These are phyloP conservation scores for Scaeva pyrastri DNA, from an alignment of 2,888 invertebrate species.

Conservation along the genomic window DNA sequence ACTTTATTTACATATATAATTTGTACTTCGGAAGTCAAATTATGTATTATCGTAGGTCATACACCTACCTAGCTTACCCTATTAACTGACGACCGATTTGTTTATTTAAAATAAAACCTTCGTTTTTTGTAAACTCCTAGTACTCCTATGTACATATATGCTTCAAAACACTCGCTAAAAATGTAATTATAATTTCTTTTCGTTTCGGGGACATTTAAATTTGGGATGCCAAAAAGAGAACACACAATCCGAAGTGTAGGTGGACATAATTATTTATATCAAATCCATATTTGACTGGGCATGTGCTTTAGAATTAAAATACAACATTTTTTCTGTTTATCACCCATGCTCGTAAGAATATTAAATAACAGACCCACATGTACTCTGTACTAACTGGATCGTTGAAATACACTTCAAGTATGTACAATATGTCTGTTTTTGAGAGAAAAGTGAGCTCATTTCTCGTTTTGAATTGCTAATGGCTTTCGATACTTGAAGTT, in stretches of 20 bases:
- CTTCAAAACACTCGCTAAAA: slow-evolving; percentile 10
- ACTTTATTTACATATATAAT: too few species aligned
- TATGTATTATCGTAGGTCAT: too few species aligned
- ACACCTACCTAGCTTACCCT: too few species aligned
- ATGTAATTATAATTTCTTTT: slow-evolving; percentile 37
- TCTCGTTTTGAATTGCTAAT: slow-evolving; percentile 64
- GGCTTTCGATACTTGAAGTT: slow-evolving; percentile 38
- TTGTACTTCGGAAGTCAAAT: too few species aligned
- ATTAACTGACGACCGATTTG: too few species aligned
- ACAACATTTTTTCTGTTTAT: slow-evolving; percentile 34
- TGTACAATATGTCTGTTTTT: slow-evolving; percentile 39
- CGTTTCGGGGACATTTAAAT: slow-evolving; percentile 48
- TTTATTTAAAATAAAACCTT: too few species aligned
- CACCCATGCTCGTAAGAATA: neutral
- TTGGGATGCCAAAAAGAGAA: slow-evolving; percentile 34
- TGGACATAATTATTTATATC: slow-evolving; percentile 55
- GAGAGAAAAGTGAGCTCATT: slow-evolving; percentile 65
- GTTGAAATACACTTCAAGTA: neutral
- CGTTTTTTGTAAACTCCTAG: too few species aligned
- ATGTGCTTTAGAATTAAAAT: slow-evolving; percentile 41
- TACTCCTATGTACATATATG: neutral
- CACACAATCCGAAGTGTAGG: slow-evolving; percentile 56
- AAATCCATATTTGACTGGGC: slow-evolving; percentile 39
- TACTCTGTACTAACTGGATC: slow-evolving; percentile 30
- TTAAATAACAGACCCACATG: too few species aligned